Evolutionary conservation across 2,888 invertebrate genomes (phyloP), one percentile per base, ranked within the genome.

Genomic region (Aethes cnicana): DNA sequence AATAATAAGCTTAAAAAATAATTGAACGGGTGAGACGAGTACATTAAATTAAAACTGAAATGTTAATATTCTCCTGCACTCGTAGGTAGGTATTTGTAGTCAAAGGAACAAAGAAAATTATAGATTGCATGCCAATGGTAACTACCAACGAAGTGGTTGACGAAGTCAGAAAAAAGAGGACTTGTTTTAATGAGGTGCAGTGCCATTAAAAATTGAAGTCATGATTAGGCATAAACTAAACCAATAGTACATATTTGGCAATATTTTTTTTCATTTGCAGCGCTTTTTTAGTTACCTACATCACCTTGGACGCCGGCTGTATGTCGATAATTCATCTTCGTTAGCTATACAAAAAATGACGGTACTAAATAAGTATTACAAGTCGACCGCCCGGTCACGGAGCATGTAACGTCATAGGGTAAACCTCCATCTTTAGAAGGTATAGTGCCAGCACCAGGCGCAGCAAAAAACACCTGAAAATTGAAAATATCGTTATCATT

Each of bases 281-380:
- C 32, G 47, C 12, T 39, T 16, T 30, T 37, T 43, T 21, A 36
- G 17, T 28, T 16, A 32, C n/a, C n/a, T 44, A 44, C 18, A 44
- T 46, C 17, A 32, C 52, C 36, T 50, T 44, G 43, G 32, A 28
- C 9, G 12, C 16, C 32, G 44, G 23, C 25, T 25, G 32, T 44
- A 32, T 26, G 43, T 23, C 18, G 37, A 52, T 52, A 52, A 52
- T 52, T 52, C 46, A 52, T 46, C 37, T 52, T 52, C 46, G 39
- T 52, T 50, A 23, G 16, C 25, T 32, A n/a, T 26, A 30, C 43
- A 52, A 52, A 52, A 52, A 39, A 52, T 37, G 28, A 20, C 39
- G 46, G 26, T 52, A 33, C 39, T 52, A 32, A 43, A 44, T 52
- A 52, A 52, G 52, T 46, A 46, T 39, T 26, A 39, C 52, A 52